Evolutionary conservation across 2,888 invertebrate species (phyloP), one percentile per base, ranked within the genome.

Genomic region (Trichopria drosophilae): DNA sequence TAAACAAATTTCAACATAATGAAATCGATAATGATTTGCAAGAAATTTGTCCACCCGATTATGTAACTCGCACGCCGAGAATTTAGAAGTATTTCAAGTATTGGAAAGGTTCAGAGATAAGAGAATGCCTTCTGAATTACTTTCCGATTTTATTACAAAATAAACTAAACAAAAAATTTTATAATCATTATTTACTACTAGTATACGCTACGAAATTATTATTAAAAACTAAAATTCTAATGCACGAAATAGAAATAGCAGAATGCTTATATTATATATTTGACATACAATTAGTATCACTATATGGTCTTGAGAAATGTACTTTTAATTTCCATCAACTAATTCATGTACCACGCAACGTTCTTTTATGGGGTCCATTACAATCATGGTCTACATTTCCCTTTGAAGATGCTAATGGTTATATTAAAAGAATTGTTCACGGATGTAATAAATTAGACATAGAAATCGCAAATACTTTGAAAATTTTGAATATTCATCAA

Each of bases 21-120:
- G 18, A 23, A 36, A 37, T 45, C 4, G 18, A 45, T 26, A 12
- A 12, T 10, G 5, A 6, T 6, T 28, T 45, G 18, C 13, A 5
- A 6, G 4, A 26, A 6, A 45, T 45, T 24, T 3, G 10, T 20
- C 15, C 26, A 9, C 45, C 45, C 6, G 23, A 40, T 32, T 23
- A 10, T 7, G 26, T 48, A 16, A n/a, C 41, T 12, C 31, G 23
- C 16, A n/a, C n/a, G 9, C 41, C 34, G 19, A 40, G 48, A 31
- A 15, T 20, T 20, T 19, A 41, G 2, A 41, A 29, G 16, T 16
- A 34, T n/a, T 5, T 9, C 7, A 24, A 13, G 6, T 48, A 35
- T 41, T 40, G n/a, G 41, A 48, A n/a, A 48, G 40, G 41, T 15
- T 48, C 48, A 19, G 48, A 40, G 19, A 34, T 23, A 16, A 31